These are phyloP conservation scores for Amphipyra berbera DNA, from an alignment of 2,888 invertebrate genomes.

Conservation along the genomic window DNA sequence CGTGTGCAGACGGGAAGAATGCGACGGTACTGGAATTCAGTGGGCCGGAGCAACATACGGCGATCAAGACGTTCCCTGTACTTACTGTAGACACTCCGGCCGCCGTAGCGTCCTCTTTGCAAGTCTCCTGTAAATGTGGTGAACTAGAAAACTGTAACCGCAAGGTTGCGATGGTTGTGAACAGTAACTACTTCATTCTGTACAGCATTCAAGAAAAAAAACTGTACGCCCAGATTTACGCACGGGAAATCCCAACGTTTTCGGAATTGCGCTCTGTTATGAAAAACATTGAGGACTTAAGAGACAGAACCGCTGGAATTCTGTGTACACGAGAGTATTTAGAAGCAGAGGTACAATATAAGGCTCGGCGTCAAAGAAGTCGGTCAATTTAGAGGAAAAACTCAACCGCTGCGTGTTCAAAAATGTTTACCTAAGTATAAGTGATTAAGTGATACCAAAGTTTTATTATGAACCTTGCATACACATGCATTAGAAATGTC, in stretches of 20 bases:
- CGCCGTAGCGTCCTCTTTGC: constrained; percentile 9
- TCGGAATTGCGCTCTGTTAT: constrained; percentile 5
- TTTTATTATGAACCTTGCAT: too few relatives aligned
- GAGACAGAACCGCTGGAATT: constrained; percentile 1
- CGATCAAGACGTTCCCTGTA: constrained; percentile 13
- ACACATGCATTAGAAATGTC: too few relatives aligned
- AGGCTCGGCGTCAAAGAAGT: not conserved
- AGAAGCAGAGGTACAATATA: constrained; percentile 21
- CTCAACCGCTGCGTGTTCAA: not conserved
- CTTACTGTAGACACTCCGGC: not conserved
- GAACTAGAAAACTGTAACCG: constrained; percentile 11
- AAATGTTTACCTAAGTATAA: too few relatives aligned
- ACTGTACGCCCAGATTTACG: constrained; percentile 6
- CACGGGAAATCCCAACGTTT: constrained; percentile 15
- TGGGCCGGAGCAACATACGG: not conserved
- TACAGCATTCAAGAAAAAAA: constrained; percentile 7
- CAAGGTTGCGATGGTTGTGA: constrained; percentile 8
- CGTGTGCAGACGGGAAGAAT: constrained; percentile 12
- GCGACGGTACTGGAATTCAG: constrained; percentile 10
- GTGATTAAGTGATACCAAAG: too few relatives aligned
- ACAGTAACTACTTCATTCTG: constrained; percentile 10
- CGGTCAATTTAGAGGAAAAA: not conserved
- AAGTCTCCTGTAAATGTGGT: constrained; percentile 27
- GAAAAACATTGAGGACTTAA: constrained; percentile 5
- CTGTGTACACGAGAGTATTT: constrained; percentile 25